Evolutionary conservation across 2,113 vertebrate species (phyloP), one percentile per base, ranked within the genome.

Genomic region (Dasyprocta punctata): DNA sequence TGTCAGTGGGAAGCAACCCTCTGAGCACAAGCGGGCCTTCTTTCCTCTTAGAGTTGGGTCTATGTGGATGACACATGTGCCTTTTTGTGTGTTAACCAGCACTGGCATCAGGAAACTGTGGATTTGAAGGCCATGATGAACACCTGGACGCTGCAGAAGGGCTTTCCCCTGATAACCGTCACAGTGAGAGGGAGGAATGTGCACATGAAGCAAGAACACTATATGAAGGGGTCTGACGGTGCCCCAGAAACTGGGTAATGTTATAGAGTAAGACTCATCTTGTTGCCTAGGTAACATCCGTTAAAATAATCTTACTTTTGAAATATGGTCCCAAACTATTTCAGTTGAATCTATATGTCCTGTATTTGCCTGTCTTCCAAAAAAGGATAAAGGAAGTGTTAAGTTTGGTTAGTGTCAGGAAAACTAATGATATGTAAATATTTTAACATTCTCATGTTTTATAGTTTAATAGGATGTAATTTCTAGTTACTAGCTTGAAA

Each of bases 111-210:
- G 98, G 60, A 98, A 87, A 84, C 98, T 98, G 26, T 99, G 93
- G 99, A 99, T 33, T 98, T 99, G 61, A 98, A 90, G 89, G 96
- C 98, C 65, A 99, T 99, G 98, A 99, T 99, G 99, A 99, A 99
- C 95, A 99, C 99, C 0, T 99, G 99, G 99, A 99, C 99, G 0
- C 98, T 99, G 95, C 99, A 99, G 96, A 99, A 99, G 90, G 99
- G 99, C 36, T 99, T 99, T 93, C 99, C 99, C 0, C 96, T 99
- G 96, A 98, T 99, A 89, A 99, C 99, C 7, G 97, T 99, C 90
- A 98, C 98, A 0, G 95, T 99, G 95, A 99, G 95, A 97, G 99
- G 99, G 96, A 99, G 98, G 58, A 98, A 99, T 0, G 98, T 99
- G 13, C 97, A 98, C 67, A 97, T 99, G 90, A 99, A 98, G 95